Percentiles rank a stretch among this genome's conserved stretches.
phyloP scores from a whole-genome alignment of 2,888 invertebrate species.

The Muscina levida region DNA sequence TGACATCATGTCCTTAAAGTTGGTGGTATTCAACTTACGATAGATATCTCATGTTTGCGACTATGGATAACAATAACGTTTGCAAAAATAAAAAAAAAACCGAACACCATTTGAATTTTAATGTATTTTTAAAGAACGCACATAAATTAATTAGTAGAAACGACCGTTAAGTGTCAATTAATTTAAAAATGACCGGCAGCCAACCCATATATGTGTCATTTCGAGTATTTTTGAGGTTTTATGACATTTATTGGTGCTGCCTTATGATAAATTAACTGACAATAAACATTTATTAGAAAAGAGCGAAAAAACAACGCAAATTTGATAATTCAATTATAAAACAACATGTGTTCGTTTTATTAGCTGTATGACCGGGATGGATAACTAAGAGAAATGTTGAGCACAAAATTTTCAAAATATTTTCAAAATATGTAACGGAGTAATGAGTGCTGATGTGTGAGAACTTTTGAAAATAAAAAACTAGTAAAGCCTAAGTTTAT shows the following conservation, averaged over 20 bases:
- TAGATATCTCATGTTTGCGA: too few relatives aligned
- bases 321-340: constrained; percentile 56
- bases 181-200: constrained; percentile 33
- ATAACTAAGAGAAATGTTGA: too few relatives aligned
- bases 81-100: not conserved
- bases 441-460: too few relatives aligned
- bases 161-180: constrained; percentile 63
- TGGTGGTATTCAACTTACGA: too few relatives aligned
- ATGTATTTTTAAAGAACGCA: not conserved
- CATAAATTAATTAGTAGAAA: constrained; percentile 39
- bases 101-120: not conserved
- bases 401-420: too few relatives aligned
- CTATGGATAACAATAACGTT: not conserved
- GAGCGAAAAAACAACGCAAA: too few relatives aligned
- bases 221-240: constrained; percentile 3
- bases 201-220: constrained; percentile 26
- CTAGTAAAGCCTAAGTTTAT: too few relatives aligned
- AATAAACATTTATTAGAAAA: constrained; percentile 27
- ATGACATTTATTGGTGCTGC: constrained; percentile 38
- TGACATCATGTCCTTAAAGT: too few relatives aligned
- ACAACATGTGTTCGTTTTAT: constrained; percentile 18
- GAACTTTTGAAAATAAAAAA: too few relatives aligned
- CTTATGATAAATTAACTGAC: constrained; percentile 27
- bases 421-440: too few relatives aligned
- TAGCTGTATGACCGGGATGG: too few relatives aligned